phyloP scores from a whole-genome alignment of 2,797 vertebrate species.

The Enteromius afrohamiltoni region DNA sequence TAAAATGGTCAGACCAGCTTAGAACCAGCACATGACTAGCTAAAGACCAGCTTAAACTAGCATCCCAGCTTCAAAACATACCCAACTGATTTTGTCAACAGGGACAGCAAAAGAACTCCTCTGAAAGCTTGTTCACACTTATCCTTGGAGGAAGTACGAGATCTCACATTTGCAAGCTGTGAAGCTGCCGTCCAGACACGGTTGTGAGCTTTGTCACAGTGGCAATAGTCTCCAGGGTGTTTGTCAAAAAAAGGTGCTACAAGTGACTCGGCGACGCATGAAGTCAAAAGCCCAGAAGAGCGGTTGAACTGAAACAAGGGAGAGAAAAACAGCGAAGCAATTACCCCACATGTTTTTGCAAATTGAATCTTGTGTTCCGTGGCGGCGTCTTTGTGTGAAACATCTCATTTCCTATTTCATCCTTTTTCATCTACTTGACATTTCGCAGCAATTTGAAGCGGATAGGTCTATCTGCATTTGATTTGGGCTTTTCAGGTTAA shows the following conservation, averaged over 20 bases:
- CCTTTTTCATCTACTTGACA: constrained; percentile 46
- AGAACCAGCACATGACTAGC: too few relatives aligned
- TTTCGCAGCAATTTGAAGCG: constrained; percentile 43
- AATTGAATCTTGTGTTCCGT: constrained; percentile 38
- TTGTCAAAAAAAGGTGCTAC: background rate
- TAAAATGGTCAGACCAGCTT: too few relatives aligned
- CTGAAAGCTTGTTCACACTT: constrained; percentile 14
- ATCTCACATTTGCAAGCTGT: background rate
- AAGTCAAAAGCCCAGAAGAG: constrained; percentile 3
- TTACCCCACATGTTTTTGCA: constrained; percentile 38
- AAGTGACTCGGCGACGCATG: background rate
- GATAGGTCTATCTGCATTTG: constrained; percentile 15
- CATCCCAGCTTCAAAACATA: too few relatives aligned
- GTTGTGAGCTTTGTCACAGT: background rate
- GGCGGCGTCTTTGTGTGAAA: constrained; percentile 30
- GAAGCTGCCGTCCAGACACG: background rate
- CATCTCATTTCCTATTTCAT: constrained; percentile 38
- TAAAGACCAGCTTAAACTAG: too few relatives aligned
- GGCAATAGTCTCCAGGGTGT: constrained; percentile 3
- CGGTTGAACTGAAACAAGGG: constrained; percentile 1
- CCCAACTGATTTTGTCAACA: too few relatives aligned
- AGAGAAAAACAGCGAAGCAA: constrained; percentile 18
- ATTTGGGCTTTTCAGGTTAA: constrained; percentile 37
- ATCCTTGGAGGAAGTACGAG: background rate
- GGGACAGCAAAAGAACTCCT: background rate